Conservation (phyloP, 2,888 invertebrate genomes). For the Amiota minor region DNA sequence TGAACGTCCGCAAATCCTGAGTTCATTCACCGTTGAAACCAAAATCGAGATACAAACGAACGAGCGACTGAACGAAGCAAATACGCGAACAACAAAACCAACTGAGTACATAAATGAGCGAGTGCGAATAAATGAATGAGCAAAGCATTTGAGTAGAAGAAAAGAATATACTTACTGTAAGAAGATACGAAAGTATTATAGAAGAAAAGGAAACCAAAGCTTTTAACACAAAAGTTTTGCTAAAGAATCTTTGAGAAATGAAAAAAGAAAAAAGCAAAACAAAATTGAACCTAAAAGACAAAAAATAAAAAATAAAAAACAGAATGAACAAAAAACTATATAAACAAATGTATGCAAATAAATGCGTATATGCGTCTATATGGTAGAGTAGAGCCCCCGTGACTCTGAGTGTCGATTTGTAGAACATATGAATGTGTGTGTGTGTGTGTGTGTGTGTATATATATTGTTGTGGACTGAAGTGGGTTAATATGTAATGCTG, state of each 20-base stretch:
- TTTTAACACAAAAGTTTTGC: slow-evolving; percentile 47
- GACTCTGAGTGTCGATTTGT: too few relatives aligned
- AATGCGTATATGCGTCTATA: slow-evolving; percentile 51
- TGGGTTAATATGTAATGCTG: slow-evolving; percentile 55
- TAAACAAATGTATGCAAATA: slow-evolving; percentile 60
- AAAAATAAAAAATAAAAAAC: slow-evolving; percentile 39
- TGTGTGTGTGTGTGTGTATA: slow-evolving; percentile 43
- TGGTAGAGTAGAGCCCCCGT: too few relatives aligned
- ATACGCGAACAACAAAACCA: background rate
- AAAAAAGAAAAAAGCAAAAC: slow-evolving; percentile 11
- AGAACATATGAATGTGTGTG: slow-evolving; percentile 33
- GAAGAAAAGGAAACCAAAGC: slow-evolving; percentile 39
- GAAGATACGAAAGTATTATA: background rate
- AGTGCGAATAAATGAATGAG: slow-evolving; percentile 25
- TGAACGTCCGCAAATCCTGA: slow-evolving; percentile 65
- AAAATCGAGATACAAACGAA: slow-evolving; percentile 58
- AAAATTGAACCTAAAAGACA: slow-evolving; percentile 29
- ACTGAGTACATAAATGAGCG: slow-evolving; percentile 28
- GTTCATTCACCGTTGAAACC: slow-evolving; percentile 66
- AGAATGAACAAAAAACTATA: slow-evolving; percentile 31
- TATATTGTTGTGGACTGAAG: slow-evolving; percentile 47
- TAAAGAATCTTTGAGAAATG: slow-evolving; percentile 4
- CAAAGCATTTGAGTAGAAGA: background rate
- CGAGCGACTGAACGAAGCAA: slow-evolving; percentile 27
- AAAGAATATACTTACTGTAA: background rate